These are phyloP conservation scores for Lepeophtheirus nordmannii DNA, from an alignment of 2,888 invertebrate genomes.

Conservation along the genomic window DNA sequence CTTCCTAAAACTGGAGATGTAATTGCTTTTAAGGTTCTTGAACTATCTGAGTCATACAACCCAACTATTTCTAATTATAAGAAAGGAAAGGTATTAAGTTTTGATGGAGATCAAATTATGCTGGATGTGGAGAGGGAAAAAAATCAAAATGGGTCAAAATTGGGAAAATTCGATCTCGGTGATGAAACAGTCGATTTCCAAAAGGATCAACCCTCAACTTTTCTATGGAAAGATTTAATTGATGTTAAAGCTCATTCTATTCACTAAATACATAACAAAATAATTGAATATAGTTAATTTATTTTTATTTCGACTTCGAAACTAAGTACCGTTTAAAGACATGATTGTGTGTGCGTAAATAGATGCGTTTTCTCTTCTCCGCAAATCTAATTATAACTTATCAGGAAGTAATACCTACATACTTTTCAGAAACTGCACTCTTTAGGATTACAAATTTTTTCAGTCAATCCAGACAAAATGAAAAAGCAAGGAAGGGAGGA, in stretches of 20 bases:
- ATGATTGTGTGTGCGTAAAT: too few species aligned
- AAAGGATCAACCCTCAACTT: neutral
- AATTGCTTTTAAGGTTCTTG: neutral
- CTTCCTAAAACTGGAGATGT: neutral
- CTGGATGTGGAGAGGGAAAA: neutral
- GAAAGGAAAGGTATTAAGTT: neutral
- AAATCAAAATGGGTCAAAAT: neutral
- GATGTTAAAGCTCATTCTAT: neutral
- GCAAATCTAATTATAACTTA: too few species aligned
- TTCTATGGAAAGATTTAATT: neutral
- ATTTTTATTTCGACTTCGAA: too few species aligned
- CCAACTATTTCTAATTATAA: neutral
- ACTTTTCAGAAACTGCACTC: too few species aligned
- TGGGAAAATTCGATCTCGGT: neutral
- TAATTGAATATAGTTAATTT: too few species aligned
- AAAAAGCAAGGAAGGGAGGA: too few species aligned
- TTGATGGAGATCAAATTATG: neutral
- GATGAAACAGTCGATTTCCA: neutral
- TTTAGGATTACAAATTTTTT: too few species aligned
- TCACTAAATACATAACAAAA: too few species aligned
- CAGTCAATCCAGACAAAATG: too few species aligned
- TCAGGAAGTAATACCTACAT: too few species aligned
- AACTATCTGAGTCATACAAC: neutral
- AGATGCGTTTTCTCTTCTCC: too few species aligned
- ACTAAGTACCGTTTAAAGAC: too few species aligned